Conservation (phyloP, 2,888 invertebrate genomes). For the Papilio demoleus region DNA sequence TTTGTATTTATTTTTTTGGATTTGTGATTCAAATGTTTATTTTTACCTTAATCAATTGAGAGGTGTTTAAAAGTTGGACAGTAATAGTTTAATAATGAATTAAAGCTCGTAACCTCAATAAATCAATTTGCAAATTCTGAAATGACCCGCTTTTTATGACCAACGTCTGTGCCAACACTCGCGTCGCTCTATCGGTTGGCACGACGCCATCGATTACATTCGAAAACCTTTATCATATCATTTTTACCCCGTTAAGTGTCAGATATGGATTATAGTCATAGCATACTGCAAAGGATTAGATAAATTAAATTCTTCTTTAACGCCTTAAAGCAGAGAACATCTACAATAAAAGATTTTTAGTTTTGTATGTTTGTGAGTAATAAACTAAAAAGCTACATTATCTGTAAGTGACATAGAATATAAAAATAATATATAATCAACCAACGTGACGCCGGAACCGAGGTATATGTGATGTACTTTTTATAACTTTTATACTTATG, state of each 20-base stretch:
- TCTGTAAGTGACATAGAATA: neutral
- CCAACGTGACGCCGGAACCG: neutral
- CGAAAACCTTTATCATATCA: constrained; percentile 52
- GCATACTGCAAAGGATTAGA: neutral
- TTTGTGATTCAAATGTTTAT: too few species aligned
- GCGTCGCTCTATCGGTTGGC: constrained; percentile 47
- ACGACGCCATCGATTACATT: constrained; percentile 57
- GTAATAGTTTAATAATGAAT: neutral
- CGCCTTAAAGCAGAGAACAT: neutral
- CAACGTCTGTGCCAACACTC: constrained; percentile 31
- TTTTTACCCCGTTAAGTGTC: constrained; percentile 48
- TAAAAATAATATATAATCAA: neutral
- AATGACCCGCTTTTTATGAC: constrained; percentile 37
- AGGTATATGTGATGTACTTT: neutral
- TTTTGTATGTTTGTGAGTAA: neutral
- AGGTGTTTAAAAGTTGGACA: too few species aligned
- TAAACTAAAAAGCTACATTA: neutral
- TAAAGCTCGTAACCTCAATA: constrained; percentile 30
- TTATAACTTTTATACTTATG: constrained; percentile 8
- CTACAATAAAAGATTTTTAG: neutral
- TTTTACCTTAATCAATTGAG: too few species aligned
- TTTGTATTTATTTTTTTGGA: too few species aligned
- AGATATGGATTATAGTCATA: constrained; percentile 16
- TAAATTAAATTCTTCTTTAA: neutral
- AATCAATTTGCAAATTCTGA: constrained; percentile 38